phyloP scores from a whole-genome alignment of 1,140 invertebrate genomes.

The Paraescarpia echinospica region DNA sequence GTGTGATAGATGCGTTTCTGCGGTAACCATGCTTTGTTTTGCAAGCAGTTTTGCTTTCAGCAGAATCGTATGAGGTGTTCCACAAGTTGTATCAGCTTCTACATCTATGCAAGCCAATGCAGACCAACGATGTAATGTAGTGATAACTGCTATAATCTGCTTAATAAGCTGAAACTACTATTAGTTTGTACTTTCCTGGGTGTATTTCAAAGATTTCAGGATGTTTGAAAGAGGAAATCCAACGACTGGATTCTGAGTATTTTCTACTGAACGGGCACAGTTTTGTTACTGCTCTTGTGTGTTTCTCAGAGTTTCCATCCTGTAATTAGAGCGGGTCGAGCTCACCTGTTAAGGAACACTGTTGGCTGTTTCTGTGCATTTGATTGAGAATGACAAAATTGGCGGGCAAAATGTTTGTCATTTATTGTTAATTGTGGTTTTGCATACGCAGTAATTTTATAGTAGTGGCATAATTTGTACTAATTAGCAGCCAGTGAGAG shows the following conservation, averaged over 20 bases:
- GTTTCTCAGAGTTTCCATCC: neutral
- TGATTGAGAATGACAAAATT: neutral
- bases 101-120: neutral
- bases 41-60: neutral
- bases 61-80: neutral
- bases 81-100: neutral
- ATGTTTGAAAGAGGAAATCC: neutral
- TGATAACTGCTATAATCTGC: slow-evolving; percentile 1
- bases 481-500: neutral
- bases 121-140: neutral
- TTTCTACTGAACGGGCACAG: neutral
- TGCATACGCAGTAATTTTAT: neutral
- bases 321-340: neutral
- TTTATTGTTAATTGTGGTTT: neutral
- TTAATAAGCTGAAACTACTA: neutral
- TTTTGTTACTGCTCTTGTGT: neutral
- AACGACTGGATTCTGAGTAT: neutral
- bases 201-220: neutral
- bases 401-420: neutral
- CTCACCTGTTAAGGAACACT: neutral
- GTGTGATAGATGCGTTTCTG: neutral
- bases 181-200: neutral
- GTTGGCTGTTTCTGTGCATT: neutral
- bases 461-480: slow-evolving; percentile 5
- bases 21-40: neutral